A percentile compares a stretch with the other conserved stretches of the same genome.
Evolutionary conservation across 2,113 vertebrate species (phyloP).

Genomic region (Trichechus manatus): DNA sequence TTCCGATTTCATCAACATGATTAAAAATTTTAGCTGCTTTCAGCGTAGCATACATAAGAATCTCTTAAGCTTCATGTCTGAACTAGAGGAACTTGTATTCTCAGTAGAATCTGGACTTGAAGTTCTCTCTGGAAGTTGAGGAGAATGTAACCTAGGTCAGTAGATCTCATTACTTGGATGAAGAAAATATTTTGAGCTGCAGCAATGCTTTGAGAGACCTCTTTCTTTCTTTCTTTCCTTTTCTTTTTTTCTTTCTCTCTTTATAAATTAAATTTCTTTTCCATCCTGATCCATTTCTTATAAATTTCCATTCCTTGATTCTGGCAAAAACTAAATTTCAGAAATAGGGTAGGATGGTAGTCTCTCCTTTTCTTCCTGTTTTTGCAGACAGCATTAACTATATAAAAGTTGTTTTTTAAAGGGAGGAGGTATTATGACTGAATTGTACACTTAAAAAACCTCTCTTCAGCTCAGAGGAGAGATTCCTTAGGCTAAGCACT

Average conservation of each 20-base stretch:
- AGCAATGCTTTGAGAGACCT: background rate
- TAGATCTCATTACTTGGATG: background rate
- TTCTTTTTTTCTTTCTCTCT: background rate
- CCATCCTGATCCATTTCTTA: background rate
- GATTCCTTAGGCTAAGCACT: background rate
- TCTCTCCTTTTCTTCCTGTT: background rate
- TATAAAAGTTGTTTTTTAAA: background rate
- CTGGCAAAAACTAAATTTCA: background rate
- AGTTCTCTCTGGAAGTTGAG: background rate
- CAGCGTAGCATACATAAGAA: background rate
- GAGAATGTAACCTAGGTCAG: background rate
- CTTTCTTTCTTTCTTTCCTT: background rate
- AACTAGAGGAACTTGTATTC: background rate
- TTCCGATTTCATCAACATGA: background rate
- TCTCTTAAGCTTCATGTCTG: background rate
- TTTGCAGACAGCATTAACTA: background rate
- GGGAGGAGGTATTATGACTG: background rate
- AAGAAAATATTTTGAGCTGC: conserved; percentile 1
- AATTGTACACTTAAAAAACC: background rate
- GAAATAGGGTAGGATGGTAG: background rate
- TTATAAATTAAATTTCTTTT: background rate
- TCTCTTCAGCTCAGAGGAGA: background rate
- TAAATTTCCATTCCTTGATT: background rate
- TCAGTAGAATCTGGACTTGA: background rate
- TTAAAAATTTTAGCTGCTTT: background rate